Base-by-base conservation (phyloP, 1,140 invertebrate genomes). In the Drosophila kepulauana region DNA sequence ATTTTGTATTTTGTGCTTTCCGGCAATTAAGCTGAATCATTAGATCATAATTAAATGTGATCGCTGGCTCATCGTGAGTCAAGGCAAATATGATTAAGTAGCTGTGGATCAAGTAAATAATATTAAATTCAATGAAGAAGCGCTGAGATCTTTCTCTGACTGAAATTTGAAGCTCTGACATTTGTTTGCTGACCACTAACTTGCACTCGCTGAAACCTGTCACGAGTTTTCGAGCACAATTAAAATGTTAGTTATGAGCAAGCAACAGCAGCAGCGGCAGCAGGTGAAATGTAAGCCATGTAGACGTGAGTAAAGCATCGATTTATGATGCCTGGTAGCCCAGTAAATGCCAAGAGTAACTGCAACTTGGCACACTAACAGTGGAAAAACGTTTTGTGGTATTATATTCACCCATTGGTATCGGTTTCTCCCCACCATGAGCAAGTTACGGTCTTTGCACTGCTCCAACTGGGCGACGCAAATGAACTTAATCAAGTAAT, bases 401-500 rank as follows among this genome's bases (percentile, higher is more conserved):
- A 82, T 79, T 67, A 64, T 67, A 64, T 63, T 82, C 84, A 67
- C 61, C 62, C 51, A 52, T 80, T 51, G 25, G 52, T 74, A 74
- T 87, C 84, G 73, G 35, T 71, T 87, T 88, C 35, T 82, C 84
- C 64, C 56, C 62, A 63, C 0, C 3, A 25, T 4, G 20, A 25
- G 2, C 75, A 48, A 78, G 56, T 65, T 56, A 48, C 54, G 56
- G 10, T 73, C 57, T 63, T 61, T 66, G 46, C 49, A 38, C 52
- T 64, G 54, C 58, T 48, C 64, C 67, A 54, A 67, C 70, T 76
- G 79, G 68, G 75, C 79, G 59, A 79, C 78, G 67, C 64, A 88
- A 87, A 85, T 88, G 85, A 88, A 89, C 85, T 89, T 88, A 75
- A 89, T 88, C 85, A 85, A 81, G 81, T 88, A 89, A 88, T 88